phyloP scores from a whole-genome alignment of 2,113 vertebrate species.

The Castor canadensis region DNA sequence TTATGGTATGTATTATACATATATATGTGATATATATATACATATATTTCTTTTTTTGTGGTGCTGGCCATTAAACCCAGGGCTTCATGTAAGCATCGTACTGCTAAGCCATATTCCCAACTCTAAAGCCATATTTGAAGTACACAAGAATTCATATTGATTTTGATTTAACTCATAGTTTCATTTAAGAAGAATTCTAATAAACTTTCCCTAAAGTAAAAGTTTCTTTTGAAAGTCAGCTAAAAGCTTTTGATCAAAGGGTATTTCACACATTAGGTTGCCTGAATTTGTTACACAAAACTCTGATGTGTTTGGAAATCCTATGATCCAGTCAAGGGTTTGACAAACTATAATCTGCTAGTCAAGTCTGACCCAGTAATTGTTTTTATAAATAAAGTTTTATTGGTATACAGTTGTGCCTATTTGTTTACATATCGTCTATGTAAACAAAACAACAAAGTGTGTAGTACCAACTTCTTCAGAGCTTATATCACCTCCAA shows the following conservation, averaged over 20 bases:
- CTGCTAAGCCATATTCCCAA: no score
- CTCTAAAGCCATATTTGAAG: not conserved
- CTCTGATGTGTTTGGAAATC: not conserved
- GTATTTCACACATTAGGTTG: not conserved
- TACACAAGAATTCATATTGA: not conserved
- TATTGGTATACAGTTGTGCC: not conserved
- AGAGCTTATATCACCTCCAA: not conserved
- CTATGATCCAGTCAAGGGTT: not conserved
- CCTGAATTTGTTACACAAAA: not conserved
- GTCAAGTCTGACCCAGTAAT: not conserved
- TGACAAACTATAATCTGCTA: not conserved
- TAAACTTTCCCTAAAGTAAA: not conserved
- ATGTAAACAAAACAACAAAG: not conserved
- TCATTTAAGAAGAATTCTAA: not conserved
- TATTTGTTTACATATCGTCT: not conserved
- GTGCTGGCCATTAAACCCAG: not conserved
- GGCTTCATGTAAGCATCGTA: not conserved
- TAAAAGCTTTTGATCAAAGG: not conserved
- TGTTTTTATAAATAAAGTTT: constrained; percentile 40
- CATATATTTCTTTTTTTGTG: no score
- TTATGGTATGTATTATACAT: not conserved
- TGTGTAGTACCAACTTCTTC: not conserved
- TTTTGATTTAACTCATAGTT: not conserved
- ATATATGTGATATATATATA: no score
- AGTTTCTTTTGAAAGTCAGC: not conserved